phyloP scores from a whole-genome alignment of 2,113 vertebrate species.

The Nycticryphes semicollaris region DNA sequence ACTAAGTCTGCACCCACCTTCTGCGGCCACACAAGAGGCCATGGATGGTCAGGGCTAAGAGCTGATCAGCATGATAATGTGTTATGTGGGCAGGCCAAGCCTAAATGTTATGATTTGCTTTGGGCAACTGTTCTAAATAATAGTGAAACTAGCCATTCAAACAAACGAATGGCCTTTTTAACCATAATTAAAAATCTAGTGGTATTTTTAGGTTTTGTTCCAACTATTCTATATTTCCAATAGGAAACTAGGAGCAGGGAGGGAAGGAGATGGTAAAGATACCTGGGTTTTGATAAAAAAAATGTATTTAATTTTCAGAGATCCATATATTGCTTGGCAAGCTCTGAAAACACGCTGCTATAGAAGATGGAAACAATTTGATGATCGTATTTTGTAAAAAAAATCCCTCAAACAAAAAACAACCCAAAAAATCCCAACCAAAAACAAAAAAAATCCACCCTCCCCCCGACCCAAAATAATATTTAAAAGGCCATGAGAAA shows the following conservation, averaged over 20 bases:
- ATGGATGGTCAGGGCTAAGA: neutral
- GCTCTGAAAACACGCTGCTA: neutral
- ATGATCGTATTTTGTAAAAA: neutral
- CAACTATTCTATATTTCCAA: neutral
- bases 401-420: too few species aligned
- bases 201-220: neutral
- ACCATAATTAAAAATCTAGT: neutral
- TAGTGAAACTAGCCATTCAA: neutral
- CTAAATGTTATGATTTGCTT: neutral
- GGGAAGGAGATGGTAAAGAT: neutral
- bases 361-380: neutral
- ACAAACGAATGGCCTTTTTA: neutral
- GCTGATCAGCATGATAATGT: neutral
- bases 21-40: neutral
- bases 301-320: neutral
- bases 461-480: too few species aligned
- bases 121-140: neutral
- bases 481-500: neutral
- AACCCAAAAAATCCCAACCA: too few species aligned
- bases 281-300: neutral
- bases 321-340: neutral
- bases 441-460: too few species aligned
- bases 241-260: neutral
- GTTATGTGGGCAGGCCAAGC: neutral
- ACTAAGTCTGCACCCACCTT: neutral